These are phyloP conservation scores for Apaloderma vittatum DNA, from an alignment of 2,113 vertebrate genomes.

Conservation along the genomic window DNA sequence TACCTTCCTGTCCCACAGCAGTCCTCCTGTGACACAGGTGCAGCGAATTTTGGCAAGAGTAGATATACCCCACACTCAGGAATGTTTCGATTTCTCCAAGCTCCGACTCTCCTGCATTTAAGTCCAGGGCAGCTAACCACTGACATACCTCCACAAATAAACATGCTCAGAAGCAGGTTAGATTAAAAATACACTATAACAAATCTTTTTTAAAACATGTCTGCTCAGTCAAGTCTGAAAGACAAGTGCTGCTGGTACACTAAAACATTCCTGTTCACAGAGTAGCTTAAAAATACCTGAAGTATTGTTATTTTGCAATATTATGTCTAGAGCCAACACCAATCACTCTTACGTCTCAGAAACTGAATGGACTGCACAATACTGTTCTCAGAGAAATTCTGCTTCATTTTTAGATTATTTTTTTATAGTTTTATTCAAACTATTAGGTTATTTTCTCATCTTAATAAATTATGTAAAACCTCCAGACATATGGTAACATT, in stretches of 20 bases:
- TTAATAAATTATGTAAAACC: slow-evolving; percentile 31
- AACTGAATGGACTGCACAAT: not conserved
- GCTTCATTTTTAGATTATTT: not conserved
- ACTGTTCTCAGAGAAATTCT: not conserved
- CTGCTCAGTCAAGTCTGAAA: not conserved
- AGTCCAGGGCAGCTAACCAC: slow-evolving; percentile 1
- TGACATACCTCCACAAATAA: not conserved
- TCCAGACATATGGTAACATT: slow-evolving; percentile 58
- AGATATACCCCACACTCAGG: not conserved
- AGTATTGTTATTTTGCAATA: not conserved
- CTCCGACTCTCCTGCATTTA: not conserved
- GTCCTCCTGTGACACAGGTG: not conserved
- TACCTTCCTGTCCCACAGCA: not conserved
- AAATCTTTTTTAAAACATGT: not conserved
- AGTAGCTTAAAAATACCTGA: not conserved
- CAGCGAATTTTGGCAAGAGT: not conserved
- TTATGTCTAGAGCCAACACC: not conserved
- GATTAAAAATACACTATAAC: slow-evolving; percentile 6
- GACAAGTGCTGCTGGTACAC: not conserved
- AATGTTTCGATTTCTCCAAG: slow-evolving; percentile 9
- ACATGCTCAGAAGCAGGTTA: not conserved
- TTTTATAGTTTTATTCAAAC: not conserved
- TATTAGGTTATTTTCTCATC: slow-evolving; percentile 37
- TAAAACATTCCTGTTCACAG: not conserved
- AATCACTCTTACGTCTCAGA: not conserved